Conservation (phyloP, 2,888 invertebrate species). For the Epistrophella euchroma region DNA sequence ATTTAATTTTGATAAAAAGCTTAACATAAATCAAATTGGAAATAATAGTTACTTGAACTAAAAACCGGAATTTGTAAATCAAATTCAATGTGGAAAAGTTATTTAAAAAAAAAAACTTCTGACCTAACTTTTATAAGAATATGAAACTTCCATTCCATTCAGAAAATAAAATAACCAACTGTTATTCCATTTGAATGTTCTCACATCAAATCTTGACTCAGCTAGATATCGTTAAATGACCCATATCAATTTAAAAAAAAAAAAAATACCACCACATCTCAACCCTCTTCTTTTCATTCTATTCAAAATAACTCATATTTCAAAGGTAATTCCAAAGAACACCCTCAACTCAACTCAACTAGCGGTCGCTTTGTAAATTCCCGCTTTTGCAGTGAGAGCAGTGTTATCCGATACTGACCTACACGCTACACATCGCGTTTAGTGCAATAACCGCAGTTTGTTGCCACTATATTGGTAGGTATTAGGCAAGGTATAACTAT, state of each 20-base stretch:
- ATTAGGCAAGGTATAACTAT: not conserved
- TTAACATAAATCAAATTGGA: too few relatives aligned
- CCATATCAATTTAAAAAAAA: not conserved
- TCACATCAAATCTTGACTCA: slow-evolving; percentile 13
- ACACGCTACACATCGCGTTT: slow-evolving; percentile 13
- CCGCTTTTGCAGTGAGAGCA: not conserved
- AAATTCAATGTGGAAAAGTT: not conserved
- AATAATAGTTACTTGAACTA: too few relatives aligned
- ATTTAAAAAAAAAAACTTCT: not conserved
- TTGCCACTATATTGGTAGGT: not conserved
- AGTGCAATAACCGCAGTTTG: slow-evolving; percentile 27
- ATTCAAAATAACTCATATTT: slow-evolving; percentile 11
- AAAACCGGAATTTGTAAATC: too few relatives aligned
- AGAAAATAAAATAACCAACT: not conserved
- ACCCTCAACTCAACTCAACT: slow-evolving; percentile 21
- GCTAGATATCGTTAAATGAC: slow-evolving; percentile 7
- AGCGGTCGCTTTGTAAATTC: slow-evolving; percentile 15
- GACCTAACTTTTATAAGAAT: not conserved
- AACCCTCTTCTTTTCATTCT: not conserved
- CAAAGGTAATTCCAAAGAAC: slow-evolving; percentile 26
- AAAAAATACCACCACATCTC: not conserved
- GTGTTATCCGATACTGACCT: slow-evolving; percentile 27
- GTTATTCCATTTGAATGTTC: not conserved
- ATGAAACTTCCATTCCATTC: not conserved
- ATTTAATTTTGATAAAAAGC: too few relatives aligned